These are phyloP conservation scores for Ateles fusciceps DNA, from an alignment of 2,797 vertebrate species.

Conservation along the genomic window DNA sequence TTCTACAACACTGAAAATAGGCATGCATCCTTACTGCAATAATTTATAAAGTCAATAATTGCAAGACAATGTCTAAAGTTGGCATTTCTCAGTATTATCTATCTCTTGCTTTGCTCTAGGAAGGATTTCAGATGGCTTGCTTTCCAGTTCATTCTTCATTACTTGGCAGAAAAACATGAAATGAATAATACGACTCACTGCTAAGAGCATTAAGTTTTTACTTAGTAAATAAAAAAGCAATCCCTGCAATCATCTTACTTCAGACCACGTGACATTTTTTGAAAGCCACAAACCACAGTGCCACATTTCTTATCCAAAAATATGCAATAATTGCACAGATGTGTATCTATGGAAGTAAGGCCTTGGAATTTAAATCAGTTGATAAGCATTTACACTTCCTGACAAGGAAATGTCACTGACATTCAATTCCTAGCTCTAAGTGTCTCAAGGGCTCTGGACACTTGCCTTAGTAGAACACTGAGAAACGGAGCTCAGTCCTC, in stretches of 20 bases:
- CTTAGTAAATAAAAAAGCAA: constrained; percentile 9
- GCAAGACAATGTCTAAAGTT: not conserved
- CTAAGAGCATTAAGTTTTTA: not conserved
- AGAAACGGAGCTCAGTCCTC: not conserved
- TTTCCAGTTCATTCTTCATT: constrained; percentile 45
- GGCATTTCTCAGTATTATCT: not conserved
- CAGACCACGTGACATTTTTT: not conserved
- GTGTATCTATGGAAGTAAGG: not conserved
- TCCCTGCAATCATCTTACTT: not conserved
- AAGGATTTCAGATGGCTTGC: not conserved
- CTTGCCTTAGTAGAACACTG: constrained; percentile 18
- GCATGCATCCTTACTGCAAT: not conserved
- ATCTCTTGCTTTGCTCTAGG: not conserved
- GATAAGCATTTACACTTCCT: constrained; percentile 15
- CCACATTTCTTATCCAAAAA: not conserved
- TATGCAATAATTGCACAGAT: not conserved
- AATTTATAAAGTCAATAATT: not conserved
- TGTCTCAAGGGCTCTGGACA: not conserved
- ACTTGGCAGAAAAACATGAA: not conserved
- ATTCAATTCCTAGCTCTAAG: not conserved
- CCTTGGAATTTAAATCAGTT: not conserved
- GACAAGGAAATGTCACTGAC: not conserved
- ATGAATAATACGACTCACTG: not conserved
- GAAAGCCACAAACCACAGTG: not conserved
- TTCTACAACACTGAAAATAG: not conserved